These are phyloP conservation scores for Mythimna loreyi DNA, from an alignment of 2,888 invertebrate species.

Conservation along the genomic window DNA sequence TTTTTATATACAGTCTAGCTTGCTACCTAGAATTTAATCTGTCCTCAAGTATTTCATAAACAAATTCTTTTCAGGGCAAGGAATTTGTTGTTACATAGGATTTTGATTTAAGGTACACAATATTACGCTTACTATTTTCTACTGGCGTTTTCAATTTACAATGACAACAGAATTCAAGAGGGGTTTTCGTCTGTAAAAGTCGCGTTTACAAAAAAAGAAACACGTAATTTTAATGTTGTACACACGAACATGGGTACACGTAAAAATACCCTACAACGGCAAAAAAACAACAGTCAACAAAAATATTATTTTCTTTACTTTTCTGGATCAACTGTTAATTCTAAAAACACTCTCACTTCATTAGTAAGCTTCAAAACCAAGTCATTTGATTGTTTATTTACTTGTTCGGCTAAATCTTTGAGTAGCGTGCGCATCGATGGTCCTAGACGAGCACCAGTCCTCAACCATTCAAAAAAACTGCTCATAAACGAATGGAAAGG, in stretches of 20 bases:
- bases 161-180: neutral
- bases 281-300: constrained; percentile 15
- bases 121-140: neutral
- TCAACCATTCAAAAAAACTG: constrained; percentile 70
- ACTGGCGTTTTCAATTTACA: neutral
- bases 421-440: constrained; percentile 66
- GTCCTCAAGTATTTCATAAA: constrained; percentile 11
- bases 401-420: constrained; percentile 65
- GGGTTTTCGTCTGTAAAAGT: neutral
- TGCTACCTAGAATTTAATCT: constrained; percentile 1
- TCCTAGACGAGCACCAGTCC: constrained; percentile 60
- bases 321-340: constrained; percentile 76
- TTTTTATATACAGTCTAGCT: neutral
- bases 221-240: neutral
- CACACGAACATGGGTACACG: neutral
- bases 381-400: constrained; percentile 64
- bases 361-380: constrained; percentile 73
- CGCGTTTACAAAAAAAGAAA: neutral
- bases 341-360: constrained; percentile 79
- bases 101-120: constrained; percentile 1
- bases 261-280: neutral
- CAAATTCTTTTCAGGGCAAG: constrained; percentile 1
- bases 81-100: constrained; percentile 3
- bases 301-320: constrained; percentile 49
- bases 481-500: constrained; percentile 74